Evolutionary conservation across 2,888 invertebrate species (phyloP).

Genomic region (Rhorus exstirpatorius): DNA sequence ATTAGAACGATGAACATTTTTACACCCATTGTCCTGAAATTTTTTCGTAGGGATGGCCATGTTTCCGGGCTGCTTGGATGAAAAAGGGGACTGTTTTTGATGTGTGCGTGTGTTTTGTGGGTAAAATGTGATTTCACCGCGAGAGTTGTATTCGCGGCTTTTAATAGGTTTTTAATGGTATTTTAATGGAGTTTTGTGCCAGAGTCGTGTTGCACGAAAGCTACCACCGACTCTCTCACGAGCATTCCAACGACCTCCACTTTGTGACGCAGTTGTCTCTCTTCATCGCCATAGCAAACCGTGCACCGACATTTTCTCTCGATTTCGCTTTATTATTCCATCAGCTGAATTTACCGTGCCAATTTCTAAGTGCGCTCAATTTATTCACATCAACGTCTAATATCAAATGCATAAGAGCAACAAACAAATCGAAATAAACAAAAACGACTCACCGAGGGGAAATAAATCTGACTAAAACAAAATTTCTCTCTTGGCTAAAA

Average conservation of each 20-base stretch:
- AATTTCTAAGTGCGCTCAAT: constrained; percentile 20
- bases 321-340: constrained; percentile 41
- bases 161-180: constrained; percentile 77
- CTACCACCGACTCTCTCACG: constrained; percentile 1
- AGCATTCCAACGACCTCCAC: constrained; percentile 5
- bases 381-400: constrained; percentile 6
- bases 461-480: not conserved
- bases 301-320: constrained; percentile 25
- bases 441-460: not conserved
- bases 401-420: not conserved
- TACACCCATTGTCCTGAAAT: constrained; percentile 7
- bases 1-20: constrained; percentile 26
- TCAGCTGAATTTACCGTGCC: constrained; percentile 4
- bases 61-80: not conserved
- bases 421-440: not conserved
- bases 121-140: constrained; percentile 51
- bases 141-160: constrained; percentile 58
- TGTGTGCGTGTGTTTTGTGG: constrained; percentile 29
- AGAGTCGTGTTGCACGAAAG: constrained; percentile 14
- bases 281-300: constrained; percentile 1
- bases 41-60: constrained; percentile 21
- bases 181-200: constrained; percentile 72
- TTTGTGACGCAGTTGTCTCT: not conserved
- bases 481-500: too few relatives aligned
- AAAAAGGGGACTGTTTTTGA: not conserved